Conservation (phyloP, 2,797 vertebrate species). For the Thunnus albacares region DNA sequence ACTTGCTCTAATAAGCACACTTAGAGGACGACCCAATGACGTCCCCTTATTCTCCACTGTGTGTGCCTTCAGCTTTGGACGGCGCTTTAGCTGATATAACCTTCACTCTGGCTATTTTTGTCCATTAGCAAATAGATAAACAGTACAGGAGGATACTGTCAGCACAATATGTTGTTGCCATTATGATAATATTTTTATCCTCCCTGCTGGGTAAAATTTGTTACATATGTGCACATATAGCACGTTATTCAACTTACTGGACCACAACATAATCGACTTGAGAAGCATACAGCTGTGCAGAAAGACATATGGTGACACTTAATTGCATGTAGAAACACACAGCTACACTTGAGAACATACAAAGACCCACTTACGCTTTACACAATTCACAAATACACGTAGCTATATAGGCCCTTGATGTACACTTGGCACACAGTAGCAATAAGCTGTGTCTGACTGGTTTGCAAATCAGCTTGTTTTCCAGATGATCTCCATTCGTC, state of each 20-base stretch:
- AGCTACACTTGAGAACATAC: slow-evolving; percentile 5
- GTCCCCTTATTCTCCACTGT: slow-evolving; percentile 44
- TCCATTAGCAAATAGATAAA: slow-evolving; percentile 59
- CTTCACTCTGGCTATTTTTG: slow-evolving; percentile 44
- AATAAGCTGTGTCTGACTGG: slow-evolving; percentile 29
- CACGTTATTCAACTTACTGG: slow-evolving; percentile 16
- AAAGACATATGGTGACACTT: slow-evolving; percentile 31
- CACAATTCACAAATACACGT: slow-evolving; percentile 12
- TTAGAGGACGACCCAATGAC: slow-evolving; percentile 49
- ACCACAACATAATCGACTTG: slow-evolving; percentile 25
- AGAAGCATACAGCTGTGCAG: slow-evolving; percentile 31
- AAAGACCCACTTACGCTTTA: not conserved
- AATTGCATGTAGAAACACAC: slow-evolving; percentile 9
- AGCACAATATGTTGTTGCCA: slow-evolving; percentile 42
- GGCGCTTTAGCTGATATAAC: slow-evolving; percentile 26
- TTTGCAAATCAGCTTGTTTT: slow-evolving; percentile 47
- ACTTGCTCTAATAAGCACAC: slow-evolving; percentile 37
- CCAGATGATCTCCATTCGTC: slow-evolving; percentile 53
- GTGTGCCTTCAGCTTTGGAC: slow-evolving; percentile 23
- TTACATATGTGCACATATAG: slow-evolving; percentile 33
- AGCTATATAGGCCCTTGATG: slow-evolving; percentile 16
- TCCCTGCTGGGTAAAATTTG: slow-evolving; percentile 42
- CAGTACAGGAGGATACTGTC: slow-evolving; percentile 44
- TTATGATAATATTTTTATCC: slow-evolving; percentile 37
- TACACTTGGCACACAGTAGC: not conserved